Conservation (phyloP, 2,888 invertebrate genomes). For the Agrenia bidenticulata region DNA sequence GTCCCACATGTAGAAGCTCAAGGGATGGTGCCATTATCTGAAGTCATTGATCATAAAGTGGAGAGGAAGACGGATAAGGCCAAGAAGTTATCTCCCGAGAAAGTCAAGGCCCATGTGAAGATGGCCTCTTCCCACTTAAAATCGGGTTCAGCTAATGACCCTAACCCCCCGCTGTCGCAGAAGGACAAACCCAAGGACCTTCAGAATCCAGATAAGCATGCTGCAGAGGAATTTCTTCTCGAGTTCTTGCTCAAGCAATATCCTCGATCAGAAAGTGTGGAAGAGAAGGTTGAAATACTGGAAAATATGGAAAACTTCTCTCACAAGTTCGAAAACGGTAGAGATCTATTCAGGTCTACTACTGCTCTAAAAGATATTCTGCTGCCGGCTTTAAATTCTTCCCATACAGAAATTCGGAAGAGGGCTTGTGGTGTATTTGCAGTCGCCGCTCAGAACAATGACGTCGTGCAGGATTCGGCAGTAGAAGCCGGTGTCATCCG, state of each 20-base stretch:
- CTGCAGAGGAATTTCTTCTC: slow-evolving; percentile 43
- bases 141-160: slow-evolving; percentile 15
- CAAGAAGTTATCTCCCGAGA: slow-evolving; percentile 28
- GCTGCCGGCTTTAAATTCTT: slow-evolving; percentile 48
- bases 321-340: slow-evolving; percentile 51
- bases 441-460: slow-evolving; percentile 50
- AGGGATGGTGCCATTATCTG: slow-evolving; percentile 34
- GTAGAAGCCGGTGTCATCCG: slow-evolving; percentile 44
- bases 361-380: slow-evolving; percentile 45
- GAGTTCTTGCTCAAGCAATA: slow-evolving; percentile 48
- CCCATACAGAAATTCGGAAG: slow-evolving; percentile 39
- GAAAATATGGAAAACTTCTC: slow-evolving; percentile 49
- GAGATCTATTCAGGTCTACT: slow-evolving; percentile 45
- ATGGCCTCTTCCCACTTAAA: slow-evolving; percentile 40
- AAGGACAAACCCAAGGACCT: slow-evolving; percentile 44
- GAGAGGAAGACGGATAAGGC: slow-evolving; percentile 20
- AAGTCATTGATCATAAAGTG: slow-evolving; percentile 31
- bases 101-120: slow-evolving; percentile 41
- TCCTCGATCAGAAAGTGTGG: slow-evolving; percentile 31
- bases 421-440: slow-evolving; percentile 48
- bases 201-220: slow-evolving; percentile 47
- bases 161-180: slow-evolving; percentile 10
- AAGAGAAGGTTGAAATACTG: slow-evolving; percentile 47
- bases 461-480: slow-evolving; percentile 40
- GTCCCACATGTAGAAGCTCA: neutral